Conservation (phyloP, 2,113 vertebrate genomes). For the Chroicocephalus ridibundus region DNA sequence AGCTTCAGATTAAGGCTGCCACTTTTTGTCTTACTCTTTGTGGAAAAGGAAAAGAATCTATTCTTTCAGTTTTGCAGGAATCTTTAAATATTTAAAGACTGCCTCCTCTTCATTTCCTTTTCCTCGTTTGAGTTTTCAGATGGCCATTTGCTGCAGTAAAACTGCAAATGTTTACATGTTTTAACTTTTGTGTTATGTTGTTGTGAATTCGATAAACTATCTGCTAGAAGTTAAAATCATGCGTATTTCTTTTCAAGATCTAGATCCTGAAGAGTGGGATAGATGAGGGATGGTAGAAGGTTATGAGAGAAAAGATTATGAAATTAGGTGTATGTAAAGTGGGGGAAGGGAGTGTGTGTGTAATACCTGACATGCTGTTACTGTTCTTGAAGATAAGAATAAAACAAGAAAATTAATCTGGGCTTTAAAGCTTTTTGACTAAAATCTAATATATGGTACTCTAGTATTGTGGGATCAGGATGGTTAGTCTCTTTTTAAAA, state of each 20-base stretch:
- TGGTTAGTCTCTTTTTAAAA: conserved; percentile 29
- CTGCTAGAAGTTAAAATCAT: background rate
- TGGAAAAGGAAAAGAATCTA: background rate
- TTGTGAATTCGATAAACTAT: background rate
- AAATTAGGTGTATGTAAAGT: background rate
- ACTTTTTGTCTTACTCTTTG: background rate
- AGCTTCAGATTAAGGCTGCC: background rate
- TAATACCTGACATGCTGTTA: background rate
- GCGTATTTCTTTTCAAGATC: background rate
- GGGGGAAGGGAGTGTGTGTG: background rate
- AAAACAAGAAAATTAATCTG: background rate
- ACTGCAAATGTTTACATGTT: background rate
- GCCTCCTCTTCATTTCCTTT: background rate
- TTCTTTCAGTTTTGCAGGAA: background rate
- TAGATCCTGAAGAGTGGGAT: background rate
- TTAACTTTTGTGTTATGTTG: background rate
- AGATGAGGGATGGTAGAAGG: background rate
- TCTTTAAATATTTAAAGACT: background rate
- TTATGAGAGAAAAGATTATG: background rate
- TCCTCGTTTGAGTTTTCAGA: background rate
- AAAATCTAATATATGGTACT: background rate
- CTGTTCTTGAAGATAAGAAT: conserved; percentile 20
- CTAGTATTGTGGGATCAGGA: conserved; percentile 23
- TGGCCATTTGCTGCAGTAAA: background rate
- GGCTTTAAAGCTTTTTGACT: background rate